These are phyloP conservation scores for Meles meles DNA, from an alignment of 2,113 vertebrate genomes.

Conservation along the genomic window DNA sequence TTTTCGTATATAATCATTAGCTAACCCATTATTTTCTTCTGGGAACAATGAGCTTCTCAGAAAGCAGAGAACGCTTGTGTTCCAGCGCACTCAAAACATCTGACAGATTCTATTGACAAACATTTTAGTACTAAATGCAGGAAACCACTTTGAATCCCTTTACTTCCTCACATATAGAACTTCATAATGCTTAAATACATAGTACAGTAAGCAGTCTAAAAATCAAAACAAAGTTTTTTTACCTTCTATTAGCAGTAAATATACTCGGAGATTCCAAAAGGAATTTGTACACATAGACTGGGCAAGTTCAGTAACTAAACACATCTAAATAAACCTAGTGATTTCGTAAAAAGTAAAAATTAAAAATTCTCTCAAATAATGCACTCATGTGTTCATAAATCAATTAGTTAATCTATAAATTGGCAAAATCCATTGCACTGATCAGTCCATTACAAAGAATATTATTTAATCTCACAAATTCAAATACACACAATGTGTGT, in stretches of 20 bases:
- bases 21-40: background rate
- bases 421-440: background rate
- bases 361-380: background rate
- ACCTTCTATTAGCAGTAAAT: background rate
- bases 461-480: conserved; percentile 6
- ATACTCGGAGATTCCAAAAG: background rate
- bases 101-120: background rate
- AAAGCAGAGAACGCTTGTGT: background rate
- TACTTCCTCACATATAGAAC: background rate
- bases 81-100: background rate
- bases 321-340: background rate
- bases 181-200: background rate
- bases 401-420: background rate
- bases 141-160: background rate
- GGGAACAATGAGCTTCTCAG: background rate
- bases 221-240: background rate
- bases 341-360: background rate
- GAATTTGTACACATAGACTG: background rate
- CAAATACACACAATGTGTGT: background rate
- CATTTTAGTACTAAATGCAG: background rate
- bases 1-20: background rate
- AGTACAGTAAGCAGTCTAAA: background rate
- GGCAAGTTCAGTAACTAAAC: background rate
- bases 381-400: background rate
- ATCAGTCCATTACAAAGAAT: background rate